Percentiles rank a stretch among this genome's conserved stretches.
Evolutionary conservation across 2,797 vertebrate genomes (phyloP).

Genomic region (Arctocebus calabarensis): DNA sequence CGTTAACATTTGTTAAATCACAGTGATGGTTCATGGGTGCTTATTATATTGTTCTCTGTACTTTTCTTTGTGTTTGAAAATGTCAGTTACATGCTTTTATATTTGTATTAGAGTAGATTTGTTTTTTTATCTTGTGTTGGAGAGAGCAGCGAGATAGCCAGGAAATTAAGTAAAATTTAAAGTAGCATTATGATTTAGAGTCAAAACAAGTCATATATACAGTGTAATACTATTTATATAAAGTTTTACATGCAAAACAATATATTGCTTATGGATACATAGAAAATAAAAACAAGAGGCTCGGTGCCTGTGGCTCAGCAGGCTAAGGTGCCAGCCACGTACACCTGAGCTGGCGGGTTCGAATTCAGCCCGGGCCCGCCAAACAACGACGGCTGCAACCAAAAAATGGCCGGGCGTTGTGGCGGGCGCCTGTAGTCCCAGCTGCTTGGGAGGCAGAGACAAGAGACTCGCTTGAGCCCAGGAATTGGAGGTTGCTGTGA

Average conservation of each 20-base stretch:
- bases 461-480: no score
- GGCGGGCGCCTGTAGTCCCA: no score
- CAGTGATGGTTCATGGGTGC: neutral
- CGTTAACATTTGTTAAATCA: neutral
- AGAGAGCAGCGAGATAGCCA: neutral
- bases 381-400: no score
- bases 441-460: no score
- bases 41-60: constrained; percentile 13
- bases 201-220: neutral
- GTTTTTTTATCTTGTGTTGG: constrained; percentile 8
- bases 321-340: no score
- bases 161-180: constrained; percentile 54
- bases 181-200: neutral
- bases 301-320: no score
- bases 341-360: no score
- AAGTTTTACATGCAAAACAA: neutral
- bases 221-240: neutral
- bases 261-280: neutral
- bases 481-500: no score
- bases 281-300: constrained; percentile 47
- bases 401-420: no score
- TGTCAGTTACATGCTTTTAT: neutral
- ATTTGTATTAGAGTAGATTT: neutral
- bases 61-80: constrained; percentile 51
- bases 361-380: no score